Percentiles rank a stretch among this genome's conserved stretches.
These are phyloP conservation scores for Pogonus chalceus DNA, from an alignment of 1,140 invertebrate species.

Conservation along the genomic window DNA sequence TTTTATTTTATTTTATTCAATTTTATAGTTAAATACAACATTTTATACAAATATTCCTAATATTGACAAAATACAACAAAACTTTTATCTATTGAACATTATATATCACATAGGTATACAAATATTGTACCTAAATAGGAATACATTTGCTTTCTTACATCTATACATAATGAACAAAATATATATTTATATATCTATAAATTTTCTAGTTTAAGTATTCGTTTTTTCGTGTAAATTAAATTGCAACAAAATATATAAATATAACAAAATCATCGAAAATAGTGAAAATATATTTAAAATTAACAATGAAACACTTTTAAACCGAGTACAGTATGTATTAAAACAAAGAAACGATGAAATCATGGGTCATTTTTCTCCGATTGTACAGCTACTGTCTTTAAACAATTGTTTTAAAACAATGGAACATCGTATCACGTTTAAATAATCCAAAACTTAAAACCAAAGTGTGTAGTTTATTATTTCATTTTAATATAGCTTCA, in stretches of 20 bases:
- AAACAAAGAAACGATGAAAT: background rate
- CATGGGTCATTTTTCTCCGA: background rate
- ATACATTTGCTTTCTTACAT: background rate
- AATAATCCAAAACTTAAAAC: background rate
- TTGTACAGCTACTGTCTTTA: slow-evolving; percentile 6
- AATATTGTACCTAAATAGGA: background rate
- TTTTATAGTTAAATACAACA: background rate
- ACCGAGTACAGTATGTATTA: no score
- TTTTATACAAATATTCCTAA: background rate
- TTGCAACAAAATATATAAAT: no score
- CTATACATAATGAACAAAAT: background rate
- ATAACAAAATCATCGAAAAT: no score
- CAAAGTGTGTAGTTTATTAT: background rate
- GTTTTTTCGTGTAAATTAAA: background rate
- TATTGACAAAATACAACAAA: background rate
- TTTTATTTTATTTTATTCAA: background rate
- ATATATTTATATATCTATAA: background rate
- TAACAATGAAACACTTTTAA: no score
- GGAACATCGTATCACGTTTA: background rate
- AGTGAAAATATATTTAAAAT: no score
- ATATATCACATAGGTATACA: background rate
- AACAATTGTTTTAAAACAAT: slow-evolving; percentile 7
- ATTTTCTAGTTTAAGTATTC: background rate
- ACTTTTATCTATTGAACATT: background rate
- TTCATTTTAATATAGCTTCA: background rate